Evolutionary conservation across 1,140 invertebrate species (phyloP), one percentile per base, ranked within the genome.

Genomic region (Akabosia matsudoensis): DNA sequence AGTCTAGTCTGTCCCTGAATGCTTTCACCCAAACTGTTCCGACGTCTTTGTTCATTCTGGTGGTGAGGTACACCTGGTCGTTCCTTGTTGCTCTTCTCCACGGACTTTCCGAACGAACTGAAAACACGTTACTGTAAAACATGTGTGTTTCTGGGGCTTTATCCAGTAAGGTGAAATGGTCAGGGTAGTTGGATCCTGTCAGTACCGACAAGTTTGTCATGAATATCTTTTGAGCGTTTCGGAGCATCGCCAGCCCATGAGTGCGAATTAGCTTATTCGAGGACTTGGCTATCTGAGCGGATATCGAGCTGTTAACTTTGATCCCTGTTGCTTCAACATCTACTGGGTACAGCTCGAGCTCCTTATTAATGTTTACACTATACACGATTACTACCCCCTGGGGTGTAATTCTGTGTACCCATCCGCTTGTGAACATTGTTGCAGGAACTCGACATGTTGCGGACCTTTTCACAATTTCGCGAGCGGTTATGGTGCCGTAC

Each of bases 21-120:
- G 33, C 74, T 28, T 70, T 75, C 4, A 75, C 31, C 74, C 74
- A 75, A 45, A 75, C 14, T 0, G 33, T 70, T 31, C 70, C 64
- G 28, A 70, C 14, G 18, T 37, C 37, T 52, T 70, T 31, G 31
- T 70, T 67, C 24, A 31, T 22, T n/a, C 22, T 24, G 7, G 26
- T 67, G 61, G 10, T 31, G 1, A 67, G 30, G 24, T 2, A 30
- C 7, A 67, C 4, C 22, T 31, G 24, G 61, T 67, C 61, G 1
- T 67, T 67, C 28, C 28, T 67, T 7, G 31, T 30, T 30, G 61
- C 61, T 10, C 30, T 28, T 7, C 3, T 30, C 61, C 61, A 67
- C 1, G 24, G 4, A 10, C 26, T 10, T 1, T 28, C 24, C 1
- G 24, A 7, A 30, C 28, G 13, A 10, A 13, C 30, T 7, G 30